Base-by-base conservation (phyloP, 2,113 vertebrate species). In the Mesoclemmys tuberculata region DNA sequence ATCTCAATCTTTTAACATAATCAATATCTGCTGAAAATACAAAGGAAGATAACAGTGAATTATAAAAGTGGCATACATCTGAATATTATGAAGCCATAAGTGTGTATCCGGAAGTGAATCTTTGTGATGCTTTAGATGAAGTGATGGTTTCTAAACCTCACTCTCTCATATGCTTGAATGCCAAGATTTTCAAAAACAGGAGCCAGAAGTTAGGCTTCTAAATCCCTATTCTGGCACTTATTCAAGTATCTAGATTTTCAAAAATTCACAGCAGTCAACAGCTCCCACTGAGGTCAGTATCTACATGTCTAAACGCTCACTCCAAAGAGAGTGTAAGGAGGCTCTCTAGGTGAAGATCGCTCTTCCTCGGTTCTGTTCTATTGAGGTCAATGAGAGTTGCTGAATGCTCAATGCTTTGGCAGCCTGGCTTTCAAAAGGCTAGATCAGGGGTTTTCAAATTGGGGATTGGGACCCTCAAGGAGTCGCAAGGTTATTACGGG, bases 61-160 rank as follows among this genome's bases (percentile, higher is more conserved):
- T 61, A 82, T 18, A 83, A 92, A 83, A 51, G 9, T 1, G 27
- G 85, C 41, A 80, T 71, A 68, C 18, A 74, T 35, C 48, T 51
- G 84, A 68, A 3, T 44, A 35, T 48, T 0, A 0, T 48, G 55
- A 56, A 82, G 80, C 48, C 0, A 0, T 5, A 88, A 49, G 13
- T 80, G 14, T 68, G 87, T 19, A 44, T 5, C 46, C 38, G 74
- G 68, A 55, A 49, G 13, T 49, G 49, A 3, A 49, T 18, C 16
- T 52, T 52, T 52, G 51, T 52, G 51, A 14, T 52, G 51, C 51
- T 18, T 52, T 52, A 52, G 51, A 52, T 52, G 51, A 52, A 52
- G 51, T 52, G 16, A 52, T 18, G 16, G 14, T 52, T 52, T 52
- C 51, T 16, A 52, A 52, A 52, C 51, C 8, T 12, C 48, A 35